Evolutionary conservation across 2,888 invertebrate species (phyloP).

Genomic region (Lepidochitona cinerea): DNA sequence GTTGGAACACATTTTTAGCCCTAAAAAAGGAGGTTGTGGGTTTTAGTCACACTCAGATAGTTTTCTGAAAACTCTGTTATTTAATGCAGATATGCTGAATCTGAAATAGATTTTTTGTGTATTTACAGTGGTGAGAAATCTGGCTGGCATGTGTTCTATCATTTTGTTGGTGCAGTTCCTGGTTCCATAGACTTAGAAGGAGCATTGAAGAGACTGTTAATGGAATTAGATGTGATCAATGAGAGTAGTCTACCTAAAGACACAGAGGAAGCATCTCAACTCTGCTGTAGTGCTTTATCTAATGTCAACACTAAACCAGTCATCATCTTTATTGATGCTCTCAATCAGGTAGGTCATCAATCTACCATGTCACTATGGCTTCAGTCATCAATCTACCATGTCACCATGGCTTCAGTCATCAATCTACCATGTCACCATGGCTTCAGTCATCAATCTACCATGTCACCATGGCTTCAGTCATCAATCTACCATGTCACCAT

Average conservation of each 20-base stretch:
- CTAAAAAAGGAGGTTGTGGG: too few species aligned
- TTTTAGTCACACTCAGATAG: too few species aligned
- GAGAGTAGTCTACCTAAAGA: conserved; percentile 23
- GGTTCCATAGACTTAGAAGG: conserved; percentile 31
- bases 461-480: too few species aligned
- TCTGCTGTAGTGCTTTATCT: conserved; percentile 7
- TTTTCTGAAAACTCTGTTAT: too few species aligned
- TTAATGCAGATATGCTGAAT: too few species aligned
- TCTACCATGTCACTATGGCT: too few species aligned
- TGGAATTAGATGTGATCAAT: conserved; percentile 24
- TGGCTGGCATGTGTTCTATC: conserved; percentile 35
- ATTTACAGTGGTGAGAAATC: not conserved
- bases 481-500: too few species aligned
- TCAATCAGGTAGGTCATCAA: conserved; percentile 35
- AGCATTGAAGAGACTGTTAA: conserved; percentile 30
- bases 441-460: too few species aligned
- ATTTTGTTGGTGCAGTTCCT: conserved; percentile 42
- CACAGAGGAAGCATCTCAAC: conserved; percentile 9
- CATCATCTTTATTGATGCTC: conserved; percentile 35
- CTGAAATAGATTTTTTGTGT: not conserved
- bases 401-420: too few species aligned
- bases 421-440: too few species aligned
- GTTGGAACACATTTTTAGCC: too few species aligned
- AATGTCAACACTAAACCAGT: conserved; percentile 18
- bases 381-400: too few species aligned